phyloP scores from a whole-genome alignment of 2,113 vertebrate genomes.

The Catharus bicknelli region DNA sequence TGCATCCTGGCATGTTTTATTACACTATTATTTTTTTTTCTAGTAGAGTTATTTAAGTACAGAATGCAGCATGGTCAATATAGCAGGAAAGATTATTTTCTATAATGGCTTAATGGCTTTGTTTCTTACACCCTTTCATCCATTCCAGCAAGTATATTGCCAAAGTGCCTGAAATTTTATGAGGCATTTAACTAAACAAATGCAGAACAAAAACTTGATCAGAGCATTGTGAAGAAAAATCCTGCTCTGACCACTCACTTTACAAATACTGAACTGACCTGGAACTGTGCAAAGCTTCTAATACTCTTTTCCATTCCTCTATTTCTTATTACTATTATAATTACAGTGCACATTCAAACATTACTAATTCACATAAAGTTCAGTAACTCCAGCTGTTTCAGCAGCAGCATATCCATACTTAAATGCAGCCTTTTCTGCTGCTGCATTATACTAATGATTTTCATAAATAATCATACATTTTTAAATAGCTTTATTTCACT shows the following conservation, averaged over 20 bases:
- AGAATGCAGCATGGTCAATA: neutral
- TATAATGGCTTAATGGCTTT: neutral
- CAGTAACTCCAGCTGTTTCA: neutral
- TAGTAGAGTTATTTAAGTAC: neutral
- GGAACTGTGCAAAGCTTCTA: neutral
- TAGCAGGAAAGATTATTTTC: neutral
- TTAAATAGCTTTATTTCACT: neutral
- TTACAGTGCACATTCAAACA: neutral
- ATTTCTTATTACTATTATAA: neutral
- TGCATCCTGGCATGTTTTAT: neutral
- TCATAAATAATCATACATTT: neutral
- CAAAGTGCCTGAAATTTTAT: neutral
- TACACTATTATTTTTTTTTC: constrained; percentile 1
- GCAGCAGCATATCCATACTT: neutral
- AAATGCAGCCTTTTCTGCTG: neutral
- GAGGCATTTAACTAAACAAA: constrained; percentile 4
- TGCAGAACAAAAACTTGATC: neutral
- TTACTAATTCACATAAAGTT: neutral
- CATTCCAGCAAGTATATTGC: neutral
- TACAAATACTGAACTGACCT: neutral
- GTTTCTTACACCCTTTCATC: neutral
- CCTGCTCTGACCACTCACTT: neutral
- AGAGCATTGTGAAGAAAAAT: neutral
- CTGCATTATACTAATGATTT: neutral
- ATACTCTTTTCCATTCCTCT: neutral